Percentiles rank a stretch among this genome's conserved stretches.
Conservation (phyloP, 2,113 vertebrate genomes). For the Microtus oregoni region DNA sequence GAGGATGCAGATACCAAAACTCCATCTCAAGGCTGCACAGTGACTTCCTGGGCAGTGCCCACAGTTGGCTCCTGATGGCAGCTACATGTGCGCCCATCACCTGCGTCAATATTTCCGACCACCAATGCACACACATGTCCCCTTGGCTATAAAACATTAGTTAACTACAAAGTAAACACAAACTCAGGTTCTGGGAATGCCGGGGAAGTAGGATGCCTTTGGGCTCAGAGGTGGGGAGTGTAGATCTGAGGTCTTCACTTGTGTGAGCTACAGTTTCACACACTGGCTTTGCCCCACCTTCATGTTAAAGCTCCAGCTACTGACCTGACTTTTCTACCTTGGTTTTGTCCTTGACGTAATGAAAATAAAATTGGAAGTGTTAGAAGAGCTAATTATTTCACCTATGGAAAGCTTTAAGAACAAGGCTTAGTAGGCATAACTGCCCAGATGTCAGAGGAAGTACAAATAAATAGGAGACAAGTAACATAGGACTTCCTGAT, state of each 20-base stretch:
- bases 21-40: background rate
- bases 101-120: background rate
- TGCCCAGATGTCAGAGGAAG: constrained; percentile 9
- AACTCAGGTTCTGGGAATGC: background rate
- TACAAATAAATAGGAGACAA: constrained; percentile 7
- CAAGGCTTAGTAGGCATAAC: background rate
- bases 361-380: background rate
- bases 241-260: background rate
- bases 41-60: too few relatives aligned
- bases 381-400: background rate
- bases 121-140: background rate
- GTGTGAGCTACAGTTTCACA: background rate
- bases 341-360: constrained; percentile 5
- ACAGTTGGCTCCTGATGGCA: background rate
- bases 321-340: background rate
- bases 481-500: background rate
- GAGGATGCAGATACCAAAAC: constrained; percentile 14
- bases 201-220: background rate
- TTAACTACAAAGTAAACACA: background rate
- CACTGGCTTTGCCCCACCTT: background rate
- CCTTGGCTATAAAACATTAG: background rate
- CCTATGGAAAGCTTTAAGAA: background rate
- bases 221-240: background rate
- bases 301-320: background rate
- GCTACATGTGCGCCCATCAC: background rate